Base-by-base conservation (phyloP, 2,113 vertebrate genomes). In the Cyanocitta stelleri region DNA sequence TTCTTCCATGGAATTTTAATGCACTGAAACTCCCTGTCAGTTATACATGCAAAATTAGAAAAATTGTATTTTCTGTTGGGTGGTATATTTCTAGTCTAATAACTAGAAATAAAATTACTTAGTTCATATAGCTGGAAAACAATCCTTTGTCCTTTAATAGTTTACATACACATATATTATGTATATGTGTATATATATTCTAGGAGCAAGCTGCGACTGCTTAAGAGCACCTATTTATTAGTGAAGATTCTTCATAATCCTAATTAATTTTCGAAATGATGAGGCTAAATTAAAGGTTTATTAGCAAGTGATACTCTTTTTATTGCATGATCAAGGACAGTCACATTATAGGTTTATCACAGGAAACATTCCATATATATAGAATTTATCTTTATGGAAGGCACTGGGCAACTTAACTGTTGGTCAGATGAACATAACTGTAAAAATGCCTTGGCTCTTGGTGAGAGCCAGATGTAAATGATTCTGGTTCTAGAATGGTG, bases 401-500 rank as follows among this genome's bases (percentile, higher is more conserved):
- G 37, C 2, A 2, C 3, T 52, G 77, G 41, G 52, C 64, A 69
- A 10, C 86, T 61, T 44, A 33, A 51, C 12, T 56, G 48, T 33
- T 75, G 22, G 13, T 76, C 41, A 92, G 61, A 54, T 55, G 35
- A 86, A 79, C 4, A 32, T 46, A 66, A 46, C 23, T 93, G 52
- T 90, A 27, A 68, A 71, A 85, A 39, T 13, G 13, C 37, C 43
- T 85, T 80, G 62, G 54, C 58, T 93, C 5, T 27, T 83, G 87
- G 61, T 59, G 74, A 84, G 51, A 54, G 77, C 21, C 75, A 71
- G 69, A 39, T 62, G 35, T 76, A 46, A 82, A 87, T 77, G 81
- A 71, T 81, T 92, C 43, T 80, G 56, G 82, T 89, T 97, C 61
- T 78, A 6, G 84, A 93, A 92, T 49, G 73, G 61, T 88, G 77